Evolutionary conservation across 1,140 invertebrate genomes (phyloP), one percentile per base, ranked within the genome.

Genomic region (Calliopsis andreniformis): DNA sequence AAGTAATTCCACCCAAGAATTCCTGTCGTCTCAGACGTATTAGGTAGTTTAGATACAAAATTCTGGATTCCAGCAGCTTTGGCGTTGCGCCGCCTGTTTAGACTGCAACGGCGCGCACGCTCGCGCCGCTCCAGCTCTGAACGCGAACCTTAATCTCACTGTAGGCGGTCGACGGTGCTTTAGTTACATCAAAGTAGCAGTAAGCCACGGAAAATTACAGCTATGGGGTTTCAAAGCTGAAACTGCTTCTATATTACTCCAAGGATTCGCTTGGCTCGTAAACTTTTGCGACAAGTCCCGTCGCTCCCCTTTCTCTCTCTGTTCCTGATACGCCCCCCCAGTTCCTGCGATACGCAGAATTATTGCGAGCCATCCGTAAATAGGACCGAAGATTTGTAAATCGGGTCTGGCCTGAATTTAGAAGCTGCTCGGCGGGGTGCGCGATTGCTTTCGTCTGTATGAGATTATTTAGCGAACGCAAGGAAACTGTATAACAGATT

Each of bases 151-250:
- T 83, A 78, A 78, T 81, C 62, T 72, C 71, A 69, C 56, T 70
- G 56, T 75, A 63, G 64, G 59, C 63, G 73, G 63, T 59, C 56
- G 45, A 59, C 28, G 62, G 51, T 81, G 63, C 49, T 84, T 80
- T 81, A 78, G 69, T 80, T 68, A 78, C 79, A 67, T 83, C 76
- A 68, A 83, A 85, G 75, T 81, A 55, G 56, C 55, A 78, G 69
- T 78, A 76, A 78, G 71, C 75, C 68, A 76, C 73, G 68, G 75
- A 83, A 85, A 85, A 81, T 85, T 78, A 85, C 73, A 78, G 66
- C 66, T 49, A 83, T 76, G 81, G 47, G 66, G 49, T 76, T 85
- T 83, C 59, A 70, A 78, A 83, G 78, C 67, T 62, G 63, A 81
- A 73, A 75, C 35, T 35, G 67, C 73, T 77, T 69, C 72, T 49